Conservation (phyloP, 64 coral and sea anemone genomes). For the Astreopora myriophthalma region DNA sequence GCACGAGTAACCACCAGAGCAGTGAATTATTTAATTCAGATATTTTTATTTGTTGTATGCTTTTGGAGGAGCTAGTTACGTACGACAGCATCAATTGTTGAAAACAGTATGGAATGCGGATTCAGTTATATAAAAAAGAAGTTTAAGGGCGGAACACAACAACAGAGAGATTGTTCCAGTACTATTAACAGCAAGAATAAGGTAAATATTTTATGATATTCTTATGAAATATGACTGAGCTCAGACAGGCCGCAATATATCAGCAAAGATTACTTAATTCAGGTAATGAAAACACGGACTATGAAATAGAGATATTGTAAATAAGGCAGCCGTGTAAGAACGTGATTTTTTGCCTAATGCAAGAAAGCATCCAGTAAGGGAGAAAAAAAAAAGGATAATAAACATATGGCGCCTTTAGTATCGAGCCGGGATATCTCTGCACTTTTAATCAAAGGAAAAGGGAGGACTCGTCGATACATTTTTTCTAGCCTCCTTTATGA, state of each 20-base stretch:
- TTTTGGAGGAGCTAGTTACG: neutral
- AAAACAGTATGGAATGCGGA: conserved; percentile 11
- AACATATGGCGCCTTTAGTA: too few species aligned
- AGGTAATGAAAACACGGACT: neutral
- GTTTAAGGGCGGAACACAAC: neutral
- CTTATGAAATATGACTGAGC: conserved; percentile 27
- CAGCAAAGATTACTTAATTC: neutral
- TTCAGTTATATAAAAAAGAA: neutral
- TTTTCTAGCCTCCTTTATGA: too few species aligned
- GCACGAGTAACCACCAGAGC: neutral
- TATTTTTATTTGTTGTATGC: neutral
- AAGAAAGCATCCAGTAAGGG: too few species aligned
- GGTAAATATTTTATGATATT: conserved; percentile 27
- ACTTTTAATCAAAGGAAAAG: too few species aligned
- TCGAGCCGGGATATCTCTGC: too few species aligned
- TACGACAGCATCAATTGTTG: neutral
- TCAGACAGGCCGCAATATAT: neutral
- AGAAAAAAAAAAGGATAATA: too few species aligned
- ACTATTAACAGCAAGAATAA: conserved; percentile 13
- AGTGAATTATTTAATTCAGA: neutral
- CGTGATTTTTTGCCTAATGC: too few species aligned
- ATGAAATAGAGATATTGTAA: too few species aligned
- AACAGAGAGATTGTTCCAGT: neutral
- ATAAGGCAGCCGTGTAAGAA: too few species aligned
- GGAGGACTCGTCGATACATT: too few species aligned